These are phyloP conservation scores for Globia sparganii DNA, from an alignment of 2,888 invertebrate species.

Conservation along the genomic window DNA sequence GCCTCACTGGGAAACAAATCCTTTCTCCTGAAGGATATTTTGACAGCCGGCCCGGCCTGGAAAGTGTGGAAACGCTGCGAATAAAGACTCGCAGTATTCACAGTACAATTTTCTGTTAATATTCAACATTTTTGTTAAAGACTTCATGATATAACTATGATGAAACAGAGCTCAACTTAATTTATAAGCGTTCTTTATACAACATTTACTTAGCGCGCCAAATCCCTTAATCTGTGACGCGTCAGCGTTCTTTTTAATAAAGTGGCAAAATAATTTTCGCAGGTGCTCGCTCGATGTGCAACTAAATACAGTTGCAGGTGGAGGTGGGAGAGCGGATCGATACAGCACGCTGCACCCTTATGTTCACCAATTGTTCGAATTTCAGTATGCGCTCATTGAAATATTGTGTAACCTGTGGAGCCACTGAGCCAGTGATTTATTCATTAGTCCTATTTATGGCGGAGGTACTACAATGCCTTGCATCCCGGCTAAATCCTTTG, in stretches of 20 bases:
- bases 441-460: conserved; percentile 54
- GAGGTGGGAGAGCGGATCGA: conserved; percentile 60
- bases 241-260: conserved; percentile 56
- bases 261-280: conserved; percentile 48
- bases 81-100: conserved; percentile 35
- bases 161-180: conserved; percentile 30
- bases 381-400: conserved; percentile 62
- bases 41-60: conserved; percentile 52
- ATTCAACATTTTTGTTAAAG: conserved; percentile 24
- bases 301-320: conserved; percentile 65
- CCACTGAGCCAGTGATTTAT: conserved; percentile 60
- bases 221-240: conserved; percentile 50
- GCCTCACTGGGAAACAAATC: conserved; percentile 52
- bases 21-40: conserved; percentile 56
- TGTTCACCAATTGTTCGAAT: conserved; percentile 64
- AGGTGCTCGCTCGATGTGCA: conserved; percentile 51
- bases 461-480: conserved; percentile 30
- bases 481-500: conserved; percentile 53
- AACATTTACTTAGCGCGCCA: conserved; percentile 22
- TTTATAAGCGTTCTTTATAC: conserved; percentile 40
- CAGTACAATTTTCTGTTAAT: conserved; percentile 20
- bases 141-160: conserved; percentile 36
- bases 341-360: conserved; percentile 60
- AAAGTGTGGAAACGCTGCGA: conserved; percentile 35
- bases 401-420: conserved; percentile 66